Conservation (phyloP, 1,140 invertebrate species). For the Adoxophyes honmai region DNA sequence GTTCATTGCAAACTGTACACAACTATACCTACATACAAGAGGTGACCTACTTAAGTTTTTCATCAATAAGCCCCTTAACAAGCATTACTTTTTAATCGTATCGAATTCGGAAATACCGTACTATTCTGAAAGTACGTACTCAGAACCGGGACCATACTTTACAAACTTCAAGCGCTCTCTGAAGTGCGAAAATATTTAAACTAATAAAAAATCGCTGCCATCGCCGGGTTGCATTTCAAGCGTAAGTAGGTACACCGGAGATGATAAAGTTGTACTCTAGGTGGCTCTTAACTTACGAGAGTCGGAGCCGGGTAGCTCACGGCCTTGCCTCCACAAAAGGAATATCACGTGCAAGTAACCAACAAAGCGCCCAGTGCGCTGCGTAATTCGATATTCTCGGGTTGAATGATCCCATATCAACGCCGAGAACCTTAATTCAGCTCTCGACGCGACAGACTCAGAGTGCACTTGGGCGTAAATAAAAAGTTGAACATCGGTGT, state of each 20-base stretch:
- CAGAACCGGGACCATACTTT: constrained; percentile 10
- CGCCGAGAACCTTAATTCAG: constrained; percentile 70
- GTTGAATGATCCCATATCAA: constrained; percentile 77
- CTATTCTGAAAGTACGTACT: constrained; percentile 19
- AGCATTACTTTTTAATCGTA: too few relatives aligned
- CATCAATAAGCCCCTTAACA: too few relatives aligned
- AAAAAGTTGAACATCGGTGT: constrained; percentile 72
- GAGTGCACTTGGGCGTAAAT: constrained; percentile 74
- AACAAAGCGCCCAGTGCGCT: constrained; percentile 67
- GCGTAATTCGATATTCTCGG: constrained; percentile 70
- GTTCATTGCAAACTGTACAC: too few relatives aligned
- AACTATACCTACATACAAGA: too few relatives aligned
- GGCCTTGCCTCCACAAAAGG: constrained; percentile 38
- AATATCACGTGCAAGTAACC: constrained; percentile 68
- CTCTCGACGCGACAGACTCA: constrained; percentile 64
- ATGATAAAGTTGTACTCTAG: not conserved
- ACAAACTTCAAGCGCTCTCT: not conserved
- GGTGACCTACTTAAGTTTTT: too few relatives aligned
- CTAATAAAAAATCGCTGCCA: not conserved
- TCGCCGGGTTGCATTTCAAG: constrained; percentile 13
- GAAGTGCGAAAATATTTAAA: constrained; percentile 7
- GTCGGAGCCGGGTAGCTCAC: not conserved
- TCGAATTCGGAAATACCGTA: too few relatives aligned
- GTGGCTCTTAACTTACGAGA: constrained; percentile 8
- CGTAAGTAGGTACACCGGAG: not conserved